Evolutionary conservation across 2,888 invertebrate genomes (phyloP), one percentile per base, ranked within the genome.

Genomic region (Troides oblongomaculatus): DNA sequence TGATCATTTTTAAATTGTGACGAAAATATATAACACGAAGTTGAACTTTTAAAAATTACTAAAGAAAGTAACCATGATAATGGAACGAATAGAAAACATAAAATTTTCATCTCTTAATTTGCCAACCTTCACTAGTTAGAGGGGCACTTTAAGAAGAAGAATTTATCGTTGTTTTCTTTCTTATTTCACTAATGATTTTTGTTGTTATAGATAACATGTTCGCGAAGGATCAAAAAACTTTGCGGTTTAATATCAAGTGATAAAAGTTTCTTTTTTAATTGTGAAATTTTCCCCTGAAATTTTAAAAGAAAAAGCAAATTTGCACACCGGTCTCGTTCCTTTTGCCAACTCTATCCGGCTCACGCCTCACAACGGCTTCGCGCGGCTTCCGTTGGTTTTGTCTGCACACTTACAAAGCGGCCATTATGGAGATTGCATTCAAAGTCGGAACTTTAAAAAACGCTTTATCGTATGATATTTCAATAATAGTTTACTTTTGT

Each of bases 401-500:
- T 61, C 61, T 66, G 53, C 61, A 50, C 66, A 66, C 61, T 61
- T 66, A 61, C 66, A 62, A 61, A 66, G 50, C 66, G 50, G n/a
- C 61, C 56, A 66, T 66, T 66, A 61, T 66, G 66, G 61, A 66
- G 66, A 61, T 66, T 61, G 66, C 17, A 66, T 66, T 56, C 61
- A 66, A 56, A 66, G 61, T 61, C 53, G 36, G 53, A 56, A 56
- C 66, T 66, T 62, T 66, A 56, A 60, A 53, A 60, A 53, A 18
- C 53, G n/a, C 53, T 53, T 53, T 53, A 53, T 53, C 53, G 18
- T 53, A 53, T 53, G 53, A 53, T 53, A 53, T 53, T 53, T 53
- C 53, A 53, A 53, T 53, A 53, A 53, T 53, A 53, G 53, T 53
- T n/a, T 53, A 53, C 7, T 53, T n/a, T n/a, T 53, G 7, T 8